Evolutionary conservation across 2,797 vertebrate genomes (phyloP).

Genomic region (Microctenopoma steveboyesi): DNA sequence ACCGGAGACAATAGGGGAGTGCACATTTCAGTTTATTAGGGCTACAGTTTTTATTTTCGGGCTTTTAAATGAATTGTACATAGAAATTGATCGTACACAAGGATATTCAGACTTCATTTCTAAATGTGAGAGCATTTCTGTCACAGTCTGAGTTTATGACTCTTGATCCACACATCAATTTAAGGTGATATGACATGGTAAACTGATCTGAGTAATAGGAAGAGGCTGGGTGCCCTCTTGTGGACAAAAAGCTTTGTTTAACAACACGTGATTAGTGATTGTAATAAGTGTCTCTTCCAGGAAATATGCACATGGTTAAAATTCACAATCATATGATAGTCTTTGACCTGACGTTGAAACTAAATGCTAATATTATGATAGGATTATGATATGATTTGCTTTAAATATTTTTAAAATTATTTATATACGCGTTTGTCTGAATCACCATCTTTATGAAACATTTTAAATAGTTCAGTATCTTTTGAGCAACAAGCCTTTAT

Average conservation of each 20-base stretch:
- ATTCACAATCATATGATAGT: not conserved
- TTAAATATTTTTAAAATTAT: not conserved
- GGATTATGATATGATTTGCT: not conserved
- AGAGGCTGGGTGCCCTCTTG: conserved; percentile 34
- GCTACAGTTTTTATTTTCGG: not conserved
- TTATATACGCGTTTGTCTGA: not conserved
- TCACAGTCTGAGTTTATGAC: too few species aligned
- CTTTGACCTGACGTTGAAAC: too few species aligned
- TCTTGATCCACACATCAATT: too few species aligned
- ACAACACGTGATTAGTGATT: not conserved
- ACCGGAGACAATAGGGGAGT: not conserved
- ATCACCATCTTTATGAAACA: not conserved
- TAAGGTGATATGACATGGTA: not conserved
- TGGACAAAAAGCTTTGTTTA: conserved; percentile 18
- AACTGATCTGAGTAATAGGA: not conserved
- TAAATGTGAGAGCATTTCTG: not conserved
- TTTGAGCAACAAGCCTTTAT: not conserved
- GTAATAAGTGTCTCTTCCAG: conserved; percentile 4
- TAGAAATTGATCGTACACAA: not conserved
- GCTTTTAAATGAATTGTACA: not conserved
- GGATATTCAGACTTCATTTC: not conserved
- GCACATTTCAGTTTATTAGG: not conserved
- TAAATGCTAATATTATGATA: not conserved
- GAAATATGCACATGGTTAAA: conserved; percentile 1
- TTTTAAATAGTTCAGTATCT: too few species aligned